phyloP scores from a whole-genome alignment of 2,888 invertebrate genomes.

The Coelinius sp. region DNA sequence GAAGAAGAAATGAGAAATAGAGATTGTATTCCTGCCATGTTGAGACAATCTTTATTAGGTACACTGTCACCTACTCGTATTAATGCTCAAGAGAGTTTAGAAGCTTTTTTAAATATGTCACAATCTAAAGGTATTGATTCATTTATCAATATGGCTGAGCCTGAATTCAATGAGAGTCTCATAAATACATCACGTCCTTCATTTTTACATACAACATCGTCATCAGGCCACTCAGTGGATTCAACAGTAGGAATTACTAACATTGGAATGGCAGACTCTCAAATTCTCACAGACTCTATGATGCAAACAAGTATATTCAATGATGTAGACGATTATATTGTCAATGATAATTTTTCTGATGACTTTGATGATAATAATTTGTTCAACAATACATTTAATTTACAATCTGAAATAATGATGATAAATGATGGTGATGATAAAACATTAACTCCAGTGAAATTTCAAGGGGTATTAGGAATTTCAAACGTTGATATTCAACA shows the following conservation, averaged over 20 bases:
- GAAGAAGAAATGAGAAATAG: constrained; percentile 29
- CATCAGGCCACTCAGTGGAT: constrained; percentile 39
- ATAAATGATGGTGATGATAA: neutral
- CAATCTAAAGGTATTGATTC: constrained; percentile 65
- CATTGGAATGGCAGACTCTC: constrained; percentile 53
- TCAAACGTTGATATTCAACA: neutral
- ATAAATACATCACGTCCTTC: constrained; percentile 66
- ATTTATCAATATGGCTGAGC: constrained; percentile 63
- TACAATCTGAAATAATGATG: neutral
- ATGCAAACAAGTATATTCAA: constrained; percentile 63
- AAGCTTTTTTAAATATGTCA: constrained; percentile 63
- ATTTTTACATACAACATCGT: constrained; percentile 57
- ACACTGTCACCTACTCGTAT: constrained; percentile 15
- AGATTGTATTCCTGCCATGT: constrained; percentile 58
- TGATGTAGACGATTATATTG: constrained; percentile 51
- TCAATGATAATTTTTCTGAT: constrained; percentile 44
- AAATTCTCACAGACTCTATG: constrained; percentile 63
- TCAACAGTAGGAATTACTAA: constrained; percentile 41
- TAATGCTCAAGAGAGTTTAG: constrained; percentile 63
- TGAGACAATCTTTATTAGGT: constrained; percentile 51
- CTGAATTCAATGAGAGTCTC: constrained; percentile 59
- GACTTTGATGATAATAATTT: constrained; percentile 36
- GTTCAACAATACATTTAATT: too few species aligned
- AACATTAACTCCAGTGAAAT: neutral
- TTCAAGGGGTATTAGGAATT: neutral